A percentile compares a stretch with the other conserved stretches of the same genome.
phyloP scores from a whole-genome alignment of 2,797 vertebrate species.

The Poeciliopsis gracilis region DNA sequence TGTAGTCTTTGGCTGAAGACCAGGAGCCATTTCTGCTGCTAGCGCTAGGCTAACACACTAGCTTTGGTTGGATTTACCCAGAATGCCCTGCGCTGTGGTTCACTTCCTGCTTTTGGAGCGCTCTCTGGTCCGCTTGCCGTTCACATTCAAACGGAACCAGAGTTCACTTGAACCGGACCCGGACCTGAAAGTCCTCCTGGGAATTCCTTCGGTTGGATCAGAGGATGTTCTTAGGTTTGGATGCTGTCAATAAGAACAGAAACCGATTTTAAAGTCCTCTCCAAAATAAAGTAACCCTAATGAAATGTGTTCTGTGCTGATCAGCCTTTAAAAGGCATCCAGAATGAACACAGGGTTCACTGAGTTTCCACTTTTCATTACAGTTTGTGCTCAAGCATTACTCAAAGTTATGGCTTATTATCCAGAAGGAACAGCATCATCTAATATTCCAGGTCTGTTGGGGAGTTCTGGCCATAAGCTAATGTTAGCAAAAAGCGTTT shows the following conservation, averaged over 20 bases:
- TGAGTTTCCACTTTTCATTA: background rate
- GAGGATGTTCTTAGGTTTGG: background rate
- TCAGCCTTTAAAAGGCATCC: background rate
- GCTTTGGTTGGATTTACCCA: too few relatives aligned
- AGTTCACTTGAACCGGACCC: too few relatives aligned
- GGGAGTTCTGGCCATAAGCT: constrained; percentile 9
- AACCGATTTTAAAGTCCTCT: background rate
- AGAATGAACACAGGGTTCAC: background rate
- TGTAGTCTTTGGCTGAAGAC: too few relatives aligned
- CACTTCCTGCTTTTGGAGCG: too few relatives aligned
- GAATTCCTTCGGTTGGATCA: background rate
- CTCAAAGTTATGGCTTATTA: background rate
- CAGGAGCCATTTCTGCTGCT: too few relatives aligned
- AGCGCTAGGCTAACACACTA: too few relatives aligned
- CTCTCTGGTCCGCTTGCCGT: too few relatives aligned
- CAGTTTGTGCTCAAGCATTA: constrained; percentile 5
- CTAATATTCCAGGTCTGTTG: background rate
- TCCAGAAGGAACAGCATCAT: background rate
- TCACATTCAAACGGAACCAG: too few relatives aligned
- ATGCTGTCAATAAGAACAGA: background rate
- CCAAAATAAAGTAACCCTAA: background rate
- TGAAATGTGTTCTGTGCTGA: background rate
- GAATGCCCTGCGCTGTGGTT: too few relatives aligned
- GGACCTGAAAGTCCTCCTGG: background rate
- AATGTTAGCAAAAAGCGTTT: constrained; percentile 2